Evolutionary conservation across 35 echinoderm and acorn worm species (phyloP).

Genomic region (Amphiura filiformis): DNA sequence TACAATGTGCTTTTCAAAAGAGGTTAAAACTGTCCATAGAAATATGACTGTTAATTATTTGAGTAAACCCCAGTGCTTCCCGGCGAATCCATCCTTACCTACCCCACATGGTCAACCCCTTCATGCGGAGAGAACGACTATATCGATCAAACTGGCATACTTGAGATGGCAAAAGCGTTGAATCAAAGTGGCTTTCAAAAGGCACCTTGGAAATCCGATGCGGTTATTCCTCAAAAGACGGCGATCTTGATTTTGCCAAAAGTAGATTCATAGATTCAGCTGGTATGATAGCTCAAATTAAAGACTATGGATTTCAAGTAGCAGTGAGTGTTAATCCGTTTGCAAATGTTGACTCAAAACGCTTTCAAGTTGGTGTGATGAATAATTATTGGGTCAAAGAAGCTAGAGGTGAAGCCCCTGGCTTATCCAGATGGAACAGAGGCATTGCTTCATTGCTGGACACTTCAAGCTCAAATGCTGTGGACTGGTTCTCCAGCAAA

Average conservation of each 20-base stretch:
- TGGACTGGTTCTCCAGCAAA: constrained; percentile 45
- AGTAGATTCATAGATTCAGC: constrained; percentile 44
- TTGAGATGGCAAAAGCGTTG: constrained; percentile 14
- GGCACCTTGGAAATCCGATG: constrained; percentile 66
- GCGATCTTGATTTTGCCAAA: constrained; percentile 71
- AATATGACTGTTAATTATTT: constrained; percentile 36
- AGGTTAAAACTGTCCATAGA: constrained; percentile 33
- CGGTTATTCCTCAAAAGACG: constrained; percentile 45
- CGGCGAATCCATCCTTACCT: not conserved
- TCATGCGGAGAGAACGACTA: not conserved
- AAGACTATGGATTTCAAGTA: constrained; percentile 46
- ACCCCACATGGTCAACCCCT: constrained; percentile 39
- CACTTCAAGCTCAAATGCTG: constrained; percentile 53
- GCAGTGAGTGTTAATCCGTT: constrained; percentile 55
- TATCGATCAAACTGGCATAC: constrained; percentile 7
- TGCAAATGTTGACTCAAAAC: constrained; percentile 51
- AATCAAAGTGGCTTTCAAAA: constrained; percentile 4
- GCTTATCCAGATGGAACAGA: constrained; percentile 67
- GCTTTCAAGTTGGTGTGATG: constrained; percentile 47
- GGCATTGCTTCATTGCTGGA: constrained; percentile 71
- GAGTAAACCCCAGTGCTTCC: constrained; percentile 10
- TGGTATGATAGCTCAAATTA: constrained; percentile 29
- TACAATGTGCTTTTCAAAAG: constrained; percentile 26
- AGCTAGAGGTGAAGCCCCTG: constrained; percentile 67
- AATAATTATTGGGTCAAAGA: constrained; percentile 63